phyloP scores from a whole-genome alignment of 2,797 vertebrate genomes.

The Eupleurogrammus muticus region DNA sequence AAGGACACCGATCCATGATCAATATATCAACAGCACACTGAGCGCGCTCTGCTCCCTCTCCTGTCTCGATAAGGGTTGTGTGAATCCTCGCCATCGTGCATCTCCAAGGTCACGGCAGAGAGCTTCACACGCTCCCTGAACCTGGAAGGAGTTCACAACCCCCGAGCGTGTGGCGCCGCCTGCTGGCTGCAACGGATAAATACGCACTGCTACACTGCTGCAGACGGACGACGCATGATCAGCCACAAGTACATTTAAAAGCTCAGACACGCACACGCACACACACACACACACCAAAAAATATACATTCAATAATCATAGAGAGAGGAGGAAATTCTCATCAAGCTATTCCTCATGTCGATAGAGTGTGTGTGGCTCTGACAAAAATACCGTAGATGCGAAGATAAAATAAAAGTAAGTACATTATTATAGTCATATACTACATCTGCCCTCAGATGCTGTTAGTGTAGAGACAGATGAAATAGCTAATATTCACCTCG shows the following conservation, averaged over 20 bases:
- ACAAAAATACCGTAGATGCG: not conserved
- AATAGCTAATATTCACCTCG: no score
- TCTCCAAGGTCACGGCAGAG: constrained; percentile 51
- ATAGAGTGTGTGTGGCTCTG: constrained; percentile 10
- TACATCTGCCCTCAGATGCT: no score
- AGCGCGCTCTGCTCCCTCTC: no score
- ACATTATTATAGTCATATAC: not conserved
- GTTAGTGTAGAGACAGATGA: no score
- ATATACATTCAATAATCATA: constrained; percentile 54
- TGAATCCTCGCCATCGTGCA: constrained; percentile 19
- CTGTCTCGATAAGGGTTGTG: no score
- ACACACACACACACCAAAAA: no score
- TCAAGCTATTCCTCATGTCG: constrained; percentile 15
- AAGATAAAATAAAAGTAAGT: not conserved
- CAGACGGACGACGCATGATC: constrained; percentile 52
- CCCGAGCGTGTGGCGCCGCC: constrained; percentile 52
- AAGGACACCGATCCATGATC: constrained; percentile 65
- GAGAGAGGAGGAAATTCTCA: constrained; percentile 24
- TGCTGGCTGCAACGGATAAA: constrained; percentile 48
- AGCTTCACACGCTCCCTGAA: constrained; percentile 15
- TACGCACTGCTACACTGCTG: constrained; percentile 35
- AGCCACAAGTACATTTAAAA: constrained; percentile 62
- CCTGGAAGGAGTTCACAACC: not conserved
- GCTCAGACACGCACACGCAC: no score
- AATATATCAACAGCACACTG: constrained; percentile 67